Base-by-base conservation (phyloP, 1,140 invertebrate genomes). In the Drosophila athabasca region DNA sequence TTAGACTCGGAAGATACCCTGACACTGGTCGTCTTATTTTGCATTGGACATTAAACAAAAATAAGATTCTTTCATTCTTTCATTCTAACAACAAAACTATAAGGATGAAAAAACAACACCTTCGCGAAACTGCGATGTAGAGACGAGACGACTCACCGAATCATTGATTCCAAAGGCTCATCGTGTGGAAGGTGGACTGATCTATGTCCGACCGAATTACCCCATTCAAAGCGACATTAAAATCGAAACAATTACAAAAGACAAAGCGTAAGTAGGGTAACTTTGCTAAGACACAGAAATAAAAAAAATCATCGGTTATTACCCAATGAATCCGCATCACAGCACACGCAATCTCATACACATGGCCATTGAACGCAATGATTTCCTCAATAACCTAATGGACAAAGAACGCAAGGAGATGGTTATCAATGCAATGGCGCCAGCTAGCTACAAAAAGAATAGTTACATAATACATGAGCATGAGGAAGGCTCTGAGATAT, bases 391-490 rank as follows among this genome's bases (percentile, higher is more conserved):
- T 81, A 98, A 99, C 92, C 93, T 99, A 68, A 94, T 94, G 94
- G 97, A 98, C 74, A 94, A 95, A 11, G 95, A 95, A 45, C 96
- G 98, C 90, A 93, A 97, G 41, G 92, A 94, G 44, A 95, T 96
- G 77, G 95, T 98, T n/a, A 96, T 98, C 4, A 96, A 97, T 82
- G 97, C 96, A 13, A 98, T 98, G 97, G 96, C 96, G 85, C 94
- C 96, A 0, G 95, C 97, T 82, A 93, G 95, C 67, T 96, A 96
- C 83, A 90, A 93, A 5, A 93, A 95, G 31, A 95, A 95, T 39
- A 95, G 95, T 69, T 94, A 95, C 75, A 96, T 99, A 48, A 98
- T 99, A 76, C 94, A 95, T 44, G 97, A 98, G 93, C 97, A 97
- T 59, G 96, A 97, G 82, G 94, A 94, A 62, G 96, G 96, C 17